Base-by-base conservation (phyloP, 2,113 vertebrate species). In the Pterocles orientalis region DNA sequence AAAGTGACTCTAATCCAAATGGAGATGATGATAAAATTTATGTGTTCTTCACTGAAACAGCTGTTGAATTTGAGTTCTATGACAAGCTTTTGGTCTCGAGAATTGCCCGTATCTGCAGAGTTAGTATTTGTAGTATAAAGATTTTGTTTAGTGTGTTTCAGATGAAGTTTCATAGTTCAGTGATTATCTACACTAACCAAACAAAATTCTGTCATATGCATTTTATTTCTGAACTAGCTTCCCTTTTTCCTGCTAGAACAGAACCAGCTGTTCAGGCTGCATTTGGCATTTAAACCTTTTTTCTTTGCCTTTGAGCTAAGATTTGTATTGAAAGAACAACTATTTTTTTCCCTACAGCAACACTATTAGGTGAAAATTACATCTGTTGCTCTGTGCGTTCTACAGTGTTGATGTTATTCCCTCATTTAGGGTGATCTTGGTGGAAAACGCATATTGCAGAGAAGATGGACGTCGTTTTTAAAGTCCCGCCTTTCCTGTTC, bases 31-130 rank as follows among this genome's bases (percentile, higher is more conserved):
- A 98, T 68, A 98, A 98, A 91, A 95, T 99, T 56, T 98, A 98
- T 93, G 91, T 98, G 76, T 98, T 99, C 98, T 98, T 99, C 97
- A 98, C 98, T 11, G 98, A 98, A 96, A 98, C 97, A 16, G 98
- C 98, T 34, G 95, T 98, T 94, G 98, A 98, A 92, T 98, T 98
- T 61, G 98, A 99, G 82, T 98, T 98, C 96, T 98, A 97, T 90
- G 98, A 95, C 88, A 98, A 98, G 84, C 95, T 98, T 1, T 77
- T 96, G 15, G 98, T 99, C 76, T 98, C 98, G 15, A 97, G 98
- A 88, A 97, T 99, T 66, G 98, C 98, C 53, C 98, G 97, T 20
- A 97, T 99, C 86, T 99, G 98, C 97, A 98, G 98, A 97, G 98
- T 98, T 26, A 66, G 82, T 93, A 28, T 82, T 54, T 77, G 57